Evolutionary conservation across 53 echinoderm and acorn worm species (phyloP).

Genomic region (Echinarachnius parma): DNA sequence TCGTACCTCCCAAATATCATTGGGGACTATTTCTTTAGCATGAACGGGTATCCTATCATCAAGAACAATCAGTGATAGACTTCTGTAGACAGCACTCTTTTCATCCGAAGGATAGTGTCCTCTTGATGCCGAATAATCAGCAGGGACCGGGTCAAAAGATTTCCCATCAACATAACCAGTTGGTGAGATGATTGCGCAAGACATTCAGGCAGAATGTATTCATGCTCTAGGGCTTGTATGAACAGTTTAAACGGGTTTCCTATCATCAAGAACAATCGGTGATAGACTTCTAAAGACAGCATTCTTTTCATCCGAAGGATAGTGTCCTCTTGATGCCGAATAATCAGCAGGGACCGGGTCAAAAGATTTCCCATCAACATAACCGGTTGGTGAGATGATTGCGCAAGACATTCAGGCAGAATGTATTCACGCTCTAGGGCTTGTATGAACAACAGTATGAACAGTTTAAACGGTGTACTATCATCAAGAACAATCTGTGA

Average conservation of each 20-base stretch:
- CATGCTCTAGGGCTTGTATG: constrained; percentile 24
- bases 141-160: no score
- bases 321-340: neutral
- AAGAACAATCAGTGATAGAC: constrained; percentile 28
- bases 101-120: neutral
- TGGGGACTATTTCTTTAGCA: constrained; percentile 26
- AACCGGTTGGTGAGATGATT: neutral
- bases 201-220: no score
- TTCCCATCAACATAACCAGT: no score
- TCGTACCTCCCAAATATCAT: constrained; percentile 50
- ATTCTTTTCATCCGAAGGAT: neutral
- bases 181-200: neutral
- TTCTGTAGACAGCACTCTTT: neutral
- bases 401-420: no score
- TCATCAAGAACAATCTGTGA: constrained; percentile 34
- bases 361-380: no score
- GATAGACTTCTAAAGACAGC: constrained; percentile 1
- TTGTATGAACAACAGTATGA: no score
- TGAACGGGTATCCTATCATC: constrained; percentile 23
- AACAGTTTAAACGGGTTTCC: constrained; percentile 25
- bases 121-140: no score
- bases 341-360: no score
- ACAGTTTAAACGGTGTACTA: constrained; percentile 16
- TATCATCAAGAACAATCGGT: constrained; percentile 30
- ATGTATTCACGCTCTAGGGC: no score